Evolutionary conservation across 2,797 vertebrate genomes (phyloP), one percentile per base, ranked within the genome.

Genomic region (Nyctibius grandis): DNA sequence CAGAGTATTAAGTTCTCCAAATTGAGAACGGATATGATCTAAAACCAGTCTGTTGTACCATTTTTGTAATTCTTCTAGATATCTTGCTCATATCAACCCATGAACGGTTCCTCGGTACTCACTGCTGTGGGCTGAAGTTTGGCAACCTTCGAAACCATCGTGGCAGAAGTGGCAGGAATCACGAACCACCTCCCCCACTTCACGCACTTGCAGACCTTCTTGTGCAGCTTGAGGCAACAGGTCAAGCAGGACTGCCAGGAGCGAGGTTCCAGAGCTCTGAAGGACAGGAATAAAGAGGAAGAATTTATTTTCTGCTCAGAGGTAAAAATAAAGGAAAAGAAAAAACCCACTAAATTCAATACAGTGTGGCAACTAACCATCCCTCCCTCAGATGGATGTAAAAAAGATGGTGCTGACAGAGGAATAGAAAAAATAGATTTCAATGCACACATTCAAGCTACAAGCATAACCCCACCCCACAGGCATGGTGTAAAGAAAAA

Each of bases 171-270:
- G 42, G 97, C 97, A 25, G 98, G 98, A 67, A 98, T 73, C 0
- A 64, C 31, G n/a, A 47, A 72, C 7, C 2, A 57, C 0, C 0
- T 2, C 0, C 8, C 26, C 9, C 1, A 0, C 36, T 21, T 23
- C 6, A 23, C 2, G 5, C 1, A 1, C 15, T 5, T 96, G 96
- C 99, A 99, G 82, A 98, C 40, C n/a, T 57, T 97, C 22, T 97
- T 85, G 3, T 99, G 97, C 45, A 99, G 95, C 61, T 67, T 98
- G 68, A 98, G 95, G 73, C 98, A 95, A 69, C 85, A 85, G 36
- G 10, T 40, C 44, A 98, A 26, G 91, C 98, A 99, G 36, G 69
- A 68, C 34, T 14, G 95, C 75, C 98, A 93, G 5, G 96, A 97
- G 9, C 3, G 6, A 40, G 96, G 61, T 12, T 91, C 96, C 15